Evolutionary conservation across 2,113 vertebrate species (phyloP), one percentile per base, ranked within the genome.

Genomic region (Myotis davidii): DNA sequence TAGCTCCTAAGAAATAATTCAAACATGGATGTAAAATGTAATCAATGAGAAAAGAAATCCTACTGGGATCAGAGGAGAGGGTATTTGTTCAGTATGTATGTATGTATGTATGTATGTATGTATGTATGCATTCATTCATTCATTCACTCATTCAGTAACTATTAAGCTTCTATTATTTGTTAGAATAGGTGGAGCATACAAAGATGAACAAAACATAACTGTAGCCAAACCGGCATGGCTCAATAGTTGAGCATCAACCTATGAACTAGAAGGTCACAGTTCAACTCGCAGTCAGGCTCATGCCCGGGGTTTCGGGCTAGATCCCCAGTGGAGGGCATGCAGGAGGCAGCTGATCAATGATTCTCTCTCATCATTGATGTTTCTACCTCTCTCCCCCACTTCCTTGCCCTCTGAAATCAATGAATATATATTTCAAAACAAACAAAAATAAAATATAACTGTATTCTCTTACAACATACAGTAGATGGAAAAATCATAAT

Each of bases 1-100:
- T 56, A 94, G 17, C 34, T 93, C 34, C 21, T 77, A 88, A 92
- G 29, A 87, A 94, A 69, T 86, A 73, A 20, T 95, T 87, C 20
- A 64, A 76, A 77, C 1, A 39, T 84, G n/a, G 37, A 65, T 87
- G 2, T 64, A 78, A 90, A 67, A 42, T 59, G 25, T 32, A 64
- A 56, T 65, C 52, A 48, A 5, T 85, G 20, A 25, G 13, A 20
- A 29, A 45, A 89, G n/a, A 64, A 16, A 67, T 11, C 9, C 25
- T 73, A 0, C 27, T 81, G 45, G n/a, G 4, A 78, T 88, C 29
- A 78, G 67, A 42, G 4, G 14, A 37, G 32, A 67, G 8, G 9
- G 23, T n/a, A n/a, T 50, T 88, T 54, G 9, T 85, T 89, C 45
- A 70, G 29, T 39, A 39, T 69, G 87, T 73, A 32, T 34, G 69